Evolutionary conservation across 2,113 vertebrate genomes (phyloP), one percentile per base, ranked within the genome.

Genomic region (Phoxinus phoxinus): DNA sequence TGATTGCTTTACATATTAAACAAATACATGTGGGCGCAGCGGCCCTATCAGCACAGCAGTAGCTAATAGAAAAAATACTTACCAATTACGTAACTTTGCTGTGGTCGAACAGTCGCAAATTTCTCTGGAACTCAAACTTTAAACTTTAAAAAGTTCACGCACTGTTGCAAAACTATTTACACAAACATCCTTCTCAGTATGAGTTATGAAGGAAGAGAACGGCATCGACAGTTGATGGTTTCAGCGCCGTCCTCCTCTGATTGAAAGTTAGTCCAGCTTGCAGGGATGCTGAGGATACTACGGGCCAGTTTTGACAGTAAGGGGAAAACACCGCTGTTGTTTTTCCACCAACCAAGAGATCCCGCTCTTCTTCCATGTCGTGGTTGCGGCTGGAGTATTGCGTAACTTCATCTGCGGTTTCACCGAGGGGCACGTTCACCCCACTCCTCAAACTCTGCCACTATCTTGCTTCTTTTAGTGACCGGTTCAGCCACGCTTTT

Each of bases 181-280:
- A 61, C n/a, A 61, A 61, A 61, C 25, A 61, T 61, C 3, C 58
- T n/a, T 59, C 10, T 11, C 9, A 58, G 21, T 58, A 58, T 3
- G 23, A 23, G 56, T 4, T 25, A n/a, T 61, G 58, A 25, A 61
- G 58, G n/a, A 61, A 61, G n/a, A 61, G 58, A 61, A 25, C 3
- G 23, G 23, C 58, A 59, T 25, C 3, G 23, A 59, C 23, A 59
- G 58, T 69, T 30, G 59, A 85, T 71, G 84, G 75, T 30, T 85
- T 80, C 53, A 76, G 83, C 3, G 6, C 83, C 8, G 37, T 84
- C 69, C 61, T 79, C 61, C 61, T 63, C 21, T 63, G 58, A 32
- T 37, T 59, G 17, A 63, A 19, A 37, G 35, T 51, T 44, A 37
- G 25, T 48, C 46, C 44, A 17, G 63, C 75, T 63, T 77, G 10